Evolutionary conservation across 2,113 vertebrate genomes (phyloP), one percentile per base, ranked within the genome.

Genomic region (Physeter macrocephalus): DNA sequence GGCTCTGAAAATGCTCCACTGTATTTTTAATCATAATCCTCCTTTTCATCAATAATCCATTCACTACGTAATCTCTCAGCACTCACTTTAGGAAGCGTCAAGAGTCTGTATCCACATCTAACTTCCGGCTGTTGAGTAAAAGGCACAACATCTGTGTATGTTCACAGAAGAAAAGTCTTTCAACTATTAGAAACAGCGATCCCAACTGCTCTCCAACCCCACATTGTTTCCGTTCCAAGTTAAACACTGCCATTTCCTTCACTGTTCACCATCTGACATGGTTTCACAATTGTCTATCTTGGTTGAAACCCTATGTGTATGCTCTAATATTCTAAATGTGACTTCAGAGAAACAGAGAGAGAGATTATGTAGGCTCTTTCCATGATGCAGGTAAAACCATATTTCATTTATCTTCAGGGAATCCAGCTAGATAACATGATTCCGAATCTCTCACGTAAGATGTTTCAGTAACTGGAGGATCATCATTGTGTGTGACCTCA

Each of bases 1-100:
- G 36, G 69, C n/a, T 95, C 92, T 93, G 54, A 96, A 98, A 94
- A 77, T 71, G 90, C 57, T 90, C 49, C n/a, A 77, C 41, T 80
- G 41, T 64, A 75, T 90, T 77, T 94, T 91, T 27, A 86, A 92
- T 80, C 72, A 80, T 9, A 59, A 93, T 52, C 25, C 21, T 78
- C 15, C 10, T 93, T 93, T 85, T 80, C 6, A 64, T 52, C 85
- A 95, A 81, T 74, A 94, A 67, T 8, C 34, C 15, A 49, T 61
- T 95, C 78, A 72, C 74, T 89, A 88, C 12, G 46, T 34, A 81
- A 72, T 54, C 49, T 49, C 34, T 96, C 46, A 49, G 34, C 6
- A 69, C 21, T 90, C 78, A 67, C n/a, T 84, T 85, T 61, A 74
- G 39, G 5, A 93, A 78, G 52, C 2, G 4, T 86, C 0, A 0